Base-by-base conservation (phyloP, 2,113 vertebrate species). In the Dolichallabes microphthalmus region DNA sequence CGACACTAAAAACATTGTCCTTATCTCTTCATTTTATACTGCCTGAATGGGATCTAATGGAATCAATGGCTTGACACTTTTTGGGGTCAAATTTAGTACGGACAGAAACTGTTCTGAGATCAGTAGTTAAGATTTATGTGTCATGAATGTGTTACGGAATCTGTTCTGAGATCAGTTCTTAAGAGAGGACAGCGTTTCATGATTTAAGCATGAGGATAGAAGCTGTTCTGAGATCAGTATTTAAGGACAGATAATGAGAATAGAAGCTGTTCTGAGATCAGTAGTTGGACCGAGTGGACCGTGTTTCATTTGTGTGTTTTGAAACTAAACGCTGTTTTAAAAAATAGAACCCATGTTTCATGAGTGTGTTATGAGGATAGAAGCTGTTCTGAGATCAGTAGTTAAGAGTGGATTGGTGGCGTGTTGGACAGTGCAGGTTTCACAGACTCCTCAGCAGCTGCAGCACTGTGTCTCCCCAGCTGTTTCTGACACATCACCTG, bases 401-500 rank as follows among this genome's bases (percentile, higher is more conserved):
- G 14, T 82, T 25, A 61, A 6, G 22, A 52, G 35, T 12, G 32
- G 45, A n/a, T 58, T 60, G 76, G 75, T 80, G 63, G 83, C 52
- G 61, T 81, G 84, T 82, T 53, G 86, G 83, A 73, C 82, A 25
- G 80, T 68, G 63, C 66, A 82, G 84, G 79, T 82, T 87, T 87
- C 73, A 76, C 80, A 86, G 86, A 82, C 81, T 83, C 80, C 85
- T 86, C 86, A 73, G 88, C 91, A 92, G 91, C 90, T 91, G 90
- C 77, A 88, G 88, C 86, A 82, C 71, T 87, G 79, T 61, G 83
- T 85, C 58, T 88, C 86, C 88, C 90, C 91, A 92, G 91, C 90
- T 92, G 90, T 92, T 92, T 71, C 87, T 89, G 83, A 87, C 87
- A 83, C 87, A 88, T 91, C 89, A 90, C 90, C 90, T 89, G 91